Percentiles rank a stretch among this genome's conserved stretches.
These are phyloP conservation scores for Brachionus sp. DNA, from an alignment of 1,140 invertebrate genomes.

Conservation along the genomic window DNA sequence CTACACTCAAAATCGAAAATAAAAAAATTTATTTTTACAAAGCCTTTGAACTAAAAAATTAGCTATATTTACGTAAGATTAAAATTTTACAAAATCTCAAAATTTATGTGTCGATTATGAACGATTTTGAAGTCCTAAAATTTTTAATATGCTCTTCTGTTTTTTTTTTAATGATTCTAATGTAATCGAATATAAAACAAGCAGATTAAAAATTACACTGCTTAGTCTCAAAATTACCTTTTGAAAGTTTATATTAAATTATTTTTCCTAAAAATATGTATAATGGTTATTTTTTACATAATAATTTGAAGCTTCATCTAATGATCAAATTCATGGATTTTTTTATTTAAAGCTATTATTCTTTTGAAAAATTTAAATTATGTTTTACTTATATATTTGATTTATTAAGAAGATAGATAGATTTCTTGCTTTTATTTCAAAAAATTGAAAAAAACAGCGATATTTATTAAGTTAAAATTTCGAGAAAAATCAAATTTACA, in stretches of 20 bases:
- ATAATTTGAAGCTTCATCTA: background rate
- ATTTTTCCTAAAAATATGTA: background rate
- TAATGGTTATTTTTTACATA: background rate
- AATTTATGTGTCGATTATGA: background rate
- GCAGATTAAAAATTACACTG: background rate
- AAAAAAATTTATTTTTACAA: background rate
- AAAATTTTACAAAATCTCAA: background rate
- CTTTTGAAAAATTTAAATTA: background rate
- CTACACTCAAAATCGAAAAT: background rate
- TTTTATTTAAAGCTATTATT: background rate
- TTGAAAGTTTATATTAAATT: background rate
- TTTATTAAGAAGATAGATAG: too few species aligned
- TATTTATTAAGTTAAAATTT: too few species aligned
- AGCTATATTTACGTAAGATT: constrained; percentile 38
- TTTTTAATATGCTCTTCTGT: background rate
- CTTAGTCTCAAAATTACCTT: background rate
- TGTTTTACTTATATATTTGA: too few species aligned
- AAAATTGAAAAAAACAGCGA: too few species aligned
- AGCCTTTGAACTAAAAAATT: background rate
- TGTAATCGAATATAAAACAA: constrained; percentile 30
- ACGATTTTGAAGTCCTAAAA: background rate
- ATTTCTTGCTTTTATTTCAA: too few species aligned
- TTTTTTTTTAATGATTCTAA: background rate
- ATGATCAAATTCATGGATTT: background rate
- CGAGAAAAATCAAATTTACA: too few species aligned